Evolutionary conservation across 2,888 invertebrate species (phyloP), one percentile per base, ranked within the genome.

Genomic region (Mylabris sibirica): DNA sequence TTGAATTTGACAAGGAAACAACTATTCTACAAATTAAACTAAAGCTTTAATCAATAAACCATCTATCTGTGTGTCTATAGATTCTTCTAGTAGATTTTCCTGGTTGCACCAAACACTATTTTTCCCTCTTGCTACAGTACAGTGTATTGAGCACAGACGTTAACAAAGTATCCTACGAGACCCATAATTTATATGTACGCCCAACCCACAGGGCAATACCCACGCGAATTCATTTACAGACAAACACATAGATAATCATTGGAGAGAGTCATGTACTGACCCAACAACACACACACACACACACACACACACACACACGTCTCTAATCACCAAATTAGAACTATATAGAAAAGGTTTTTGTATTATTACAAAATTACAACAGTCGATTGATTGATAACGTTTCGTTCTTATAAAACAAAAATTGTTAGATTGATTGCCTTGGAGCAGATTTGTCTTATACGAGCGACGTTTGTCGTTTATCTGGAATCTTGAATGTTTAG

Each of bases 171-270:
- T 30, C 60, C 63, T 53, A 66, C 63, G 60, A 60, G 64, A 30
- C 64, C 66, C 69, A 69, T 69, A 69, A 69, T 69, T 69, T 66
- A 60, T 64, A 38, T 59, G 44, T 63, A 35, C 64, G 69, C 60
- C 66, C 66, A 69, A 44, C 63, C 63, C 60, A 63, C 38, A 49
- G 66, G 60, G 64, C 63, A 68, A 65, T 68, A 68, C 68, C 68
- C 68, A 68, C 66, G 69, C 69, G 69, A 69, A 66, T 69, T 66
- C 64, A 69, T 66, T 66, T 66, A 69, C 69, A 69, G 66, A 66
- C 69, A 69, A 66, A 60, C 60, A 66, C 66, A 69, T 66, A 69
- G 59, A 66, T 66, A 63, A 68, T 64, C 12, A 53, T 53, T 53
- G 53, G 12, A 12, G 9, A 17, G 53, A 53, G 22, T 22, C 53